Base-by-base conservation (phyloP, 2,797 vertebrate species). In the Eremophila alpestris region DNA sequence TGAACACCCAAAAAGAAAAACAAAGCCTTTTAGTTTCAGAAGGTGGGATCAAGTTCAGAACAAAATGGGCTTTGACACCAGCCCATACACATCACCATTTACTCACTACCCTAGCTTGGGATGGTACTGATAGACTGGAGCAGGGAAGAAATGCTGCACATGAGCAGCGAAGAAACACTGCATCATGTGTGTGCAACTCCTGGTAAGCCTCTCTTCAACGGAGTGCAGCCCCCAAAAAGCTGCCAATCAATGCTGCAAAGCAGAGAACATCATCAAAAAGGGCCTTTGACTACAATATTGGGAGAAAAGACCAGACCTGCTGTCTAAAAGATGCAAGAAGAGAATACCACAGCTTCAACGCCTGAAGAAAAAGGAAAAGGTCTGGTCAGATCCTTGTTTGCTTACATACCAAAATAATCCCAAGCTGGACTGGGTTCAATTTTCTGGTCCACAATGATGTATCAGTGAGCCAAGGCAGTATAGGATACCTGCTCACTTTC, bases 381-480 rank as follows among this genome's bases (percentile, higher is more conserved):
- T 96, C 96, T 96, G 95, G 93, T 95, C 91, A 92, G 91, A 96
- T 96, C 91, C 91, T 96, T 94, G 87, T 96, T 94, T 7, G 22
- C 96, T 96, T 96, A 96, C 96, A 96, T 96, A 96, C 96, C 96
- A 96, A 96, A 96, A 94, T 89, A 96, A 94, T 96, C 95, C 96
- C 96, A 96, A 96, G 95, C 95, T 95, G 94, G 96, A 96, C 95
- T 95, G 96, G 93, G 93, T 95, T 96, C 93, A 96, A 94, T 92
- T 96, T 96, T 87, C 95, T 94, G 95, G 95, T 96, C 96, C 96
- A 96, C 96, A 96, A 96, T 96, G 96, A 91, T 96, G 96, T 95
- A 94, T 96, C 96, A 96, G 96, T 96, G 96, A 96, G 96, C 93
- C 96, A 96, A 96, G 93, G 95, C 94, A 94, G 96, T 91, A 96